Evolutionary conservation across 1,140 invertebrate species (phyloP).

Genomic region (Wasmannia auropunctata): DNA sequence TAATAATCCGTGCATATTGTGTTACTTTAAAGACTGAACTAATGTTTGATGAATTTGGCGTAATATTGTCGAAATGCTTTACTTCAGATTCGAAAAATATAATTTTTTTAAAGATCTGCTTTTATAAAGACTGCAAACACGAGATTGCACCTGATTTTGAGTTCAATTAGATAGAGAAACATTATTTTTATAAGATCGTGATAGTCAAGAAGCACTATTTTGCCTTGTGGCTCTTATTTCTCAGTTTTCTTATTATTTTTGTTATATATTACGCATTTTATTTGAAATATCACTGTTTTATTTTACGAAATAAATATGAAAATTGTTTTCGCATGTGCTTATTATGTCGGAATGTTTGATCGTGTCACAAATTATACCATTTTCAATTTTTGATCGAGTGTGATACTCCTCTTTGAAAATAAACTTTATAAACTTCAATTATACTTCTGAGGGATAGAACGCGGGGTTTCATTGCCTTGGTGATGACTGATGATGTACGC

Average conservation of each 20-base stretch:
- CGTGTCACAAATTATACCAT: not conserved
- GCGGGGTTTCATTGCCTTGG: not conserved
- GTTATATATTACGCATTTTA: not conserved
- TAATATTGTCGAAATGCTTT: not conserved
- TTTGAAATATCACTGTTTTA: not conserved
- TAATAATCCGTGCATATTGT: not conserved
- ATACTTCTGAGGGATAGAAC: not conserved
- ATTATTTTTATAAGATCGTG: not conserved
- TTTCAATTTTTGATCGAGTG: not conserved
- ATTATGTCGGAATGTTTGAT: not conserved
- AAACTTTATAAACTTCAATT: too few species aligned
- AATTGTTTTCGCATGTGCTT: not conserved
- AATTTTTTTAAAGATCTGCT: not conserved
- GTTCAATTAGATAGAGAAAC: not conserved
- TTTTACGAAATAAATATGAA: not conserved
- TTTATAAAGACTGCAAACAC: not conserved
- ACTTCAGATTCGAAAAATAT: not conserved
- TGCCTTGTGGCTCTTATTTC: not conserved
- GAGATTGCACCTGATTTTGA: not conserved
- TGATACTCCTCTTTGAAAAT: not conserved
- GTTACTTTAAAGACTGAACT: not conserved
- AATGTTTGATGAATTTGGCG: not conserved
- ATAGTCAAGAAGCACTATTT: not conserved
- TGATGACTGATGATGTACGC: slow-evolving; percentile 9
- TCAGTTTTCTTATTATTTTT: not conserved